Evolutionary conservation across 2,888 invertebrate species (phyloP).

Genomic region (Drosophila prolongata): DNA sequence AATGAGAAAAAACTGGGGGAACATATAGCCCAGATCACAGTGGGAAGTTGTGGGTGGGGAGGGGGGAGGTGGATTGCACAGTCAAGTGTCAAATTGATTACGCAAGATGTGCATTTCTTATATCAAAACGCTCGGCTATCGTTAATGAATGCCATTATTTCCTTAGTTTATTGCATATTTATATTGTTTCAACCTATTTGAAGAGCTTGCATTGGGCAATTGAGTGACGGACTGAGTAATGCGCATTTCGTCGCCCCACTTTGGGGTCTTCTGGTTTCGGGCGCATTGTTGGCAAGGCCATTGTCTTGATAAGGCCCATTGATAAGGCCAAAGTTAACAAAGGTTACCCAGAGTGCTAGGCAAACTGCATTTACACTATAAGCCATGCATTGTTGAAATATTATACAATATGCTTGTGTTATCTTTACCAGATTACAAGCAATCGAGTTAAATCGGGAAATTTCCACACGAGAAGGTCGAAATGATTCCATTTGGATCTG

Average conservation of each 20-base stretch:
- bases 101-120: conserved; percentile 52
- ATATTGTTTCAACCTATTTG: conserved; percentile 11
- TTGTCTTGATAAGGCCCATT: conserved; percentile 24
- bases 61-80: conserved; percentile 37
- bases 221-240: conserved; percentile 20
- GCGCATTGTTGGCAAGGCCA: conserved; percentile 32
- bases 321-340: conserved; percentile 43
- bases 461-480: conserved; percentile 3
- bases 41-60: background rate
- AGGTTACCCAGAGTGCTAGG: conserved; percentile 22
- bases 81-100: conserved; percentile 76
- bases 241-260: conserved; percentile 15
- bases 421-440: conserved; percentile 23
- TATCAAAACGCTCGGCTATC: conserved; percentile 30
- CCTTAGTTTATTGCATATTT: conserved; percentile 30
- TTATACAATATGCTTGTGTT: conserved; percentile 21
- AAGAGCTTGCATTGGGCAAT: conserved; percentile 28
- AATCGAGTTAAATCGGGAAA: conserved; percentile 11
- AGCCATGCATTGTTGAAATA: conserved; percentile 2
- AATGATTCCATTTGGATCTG: background rate
- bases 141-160: conserved; percentile 66
- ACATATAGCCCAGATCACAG: background rate
- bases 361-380: conserved; percentile 6
- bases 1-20: background rate
- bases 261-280: conserved; percentile 3